These are phyloP conservation scores for Smittia sp. DNA, from an alignment of 2,888 invertebrate species.

Conservation along the genomic window DNA sequence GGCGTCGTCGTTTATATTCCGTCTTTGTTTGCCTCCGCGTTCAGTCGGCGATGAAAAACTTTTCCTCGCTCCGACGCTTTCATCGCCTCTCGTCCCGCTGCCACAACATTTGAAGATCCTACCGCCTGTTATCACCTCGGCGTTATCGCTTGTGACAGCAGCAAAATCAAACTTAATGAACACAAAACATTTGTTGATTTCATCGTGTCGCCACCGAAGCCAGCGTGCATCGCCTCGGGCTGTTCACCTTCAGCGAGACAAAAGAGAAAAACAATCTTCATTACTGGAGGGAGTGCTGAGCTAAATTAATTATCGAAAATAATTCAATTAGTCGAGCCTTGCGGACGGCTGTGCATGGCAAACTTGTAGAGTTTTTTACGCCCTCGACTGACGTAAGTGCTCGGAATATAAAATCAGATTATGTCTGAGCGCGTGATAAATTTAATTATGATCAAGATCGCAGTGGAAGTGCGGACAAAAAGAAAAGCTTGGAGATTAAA, in stretches of 20 bases:
- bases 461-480: no score
- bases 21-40: no score
- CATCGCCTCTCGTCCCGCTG: neutral
- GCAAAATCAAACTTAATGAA: constrained; percentile 8
- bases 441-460: neutral
- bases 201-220: neutral
- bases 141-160: constrained; percentile 2
- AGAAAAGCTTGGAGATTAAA: no score
- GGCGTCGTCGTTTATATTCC: neutral
- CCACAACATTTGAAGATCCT: neutral
- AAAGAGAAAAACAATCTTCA: neutral
- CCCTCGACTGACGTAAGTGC: neutral
- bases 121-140: neutral
- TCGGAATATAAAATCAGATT: no score
- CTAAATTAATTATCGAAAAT: constrained; percentile 4
- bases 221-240: constrained; percentile 8
- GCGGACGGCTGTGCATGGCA: neutral
- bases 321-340: neutral
- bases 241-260: neutral
- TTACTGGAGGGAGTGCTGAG: neutral
- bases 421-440: neutral
- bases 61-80: no score
- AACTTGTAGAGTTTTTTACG: neutral
- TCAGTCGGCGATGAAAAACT: no score
- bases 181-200: constrained; percentile 5